Evolutionary conservation across 2,797 vertebrate genomes (phyloP), one percentile per base, ranked within the genome.

Genomic region (Pseudochromis fuscus): DNA sequence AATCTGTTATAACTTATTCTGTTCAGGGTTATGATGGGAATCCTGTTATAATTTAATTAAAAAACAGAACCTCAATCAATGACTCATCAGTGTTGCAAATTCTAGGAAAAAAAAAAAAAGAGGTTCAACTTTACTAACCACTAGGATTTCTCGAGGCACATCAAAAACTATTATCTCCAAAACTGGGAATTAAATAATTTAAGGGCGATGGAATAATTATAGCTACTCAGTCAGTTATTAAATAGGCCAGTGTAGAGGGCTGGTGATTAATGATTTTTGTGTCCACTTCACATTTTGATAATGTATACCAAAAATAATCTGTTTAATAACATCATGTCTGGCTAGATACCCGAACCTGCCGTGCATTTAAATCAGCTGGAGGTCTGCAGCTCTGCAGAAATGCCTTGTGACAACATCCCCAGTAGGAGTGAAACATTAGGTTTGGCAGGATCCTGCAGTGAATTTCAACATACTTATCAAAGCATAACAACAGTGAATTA

Each of bases 381-480:
- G 42, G 23, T 57, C 51, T 58, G 30, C 48, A 67, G 42, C 58
- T 69, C 60, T 67, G 49, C 40, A 53, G 44, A 45, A 46, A 25
- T 50, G 30, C n/a, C 23, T 55, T 21, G 24, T 61, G 58, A 73
- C 24, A 64, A 35, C 33, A 49, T 56, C 51, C 48, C 51, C 23
- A 18, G 31, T 45, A n/a, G 21, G 33, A 74, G 30, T 53, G 27
- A 46, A 64, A 46, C 57, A 68, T 52, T 51, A 15, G 7, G 37
- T 73, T 55, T 58, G 30, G 9, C 53, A 68, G 48, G 67, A 65
- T 73, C 48, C 70, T 75, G 64, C 67, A n/a, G 61, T 67, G 60
- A 80, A 78, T 82, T 67, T 67, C 59, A 79, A 77, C 31, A 45
- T 33, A 51, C 21, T 30, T 62, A 58, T 72, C 38, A 72, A 79